Evolutionary conservation across 2,113 vertebrate species (phyloP).

Genomic region (Sterna hirundo): DNA sequence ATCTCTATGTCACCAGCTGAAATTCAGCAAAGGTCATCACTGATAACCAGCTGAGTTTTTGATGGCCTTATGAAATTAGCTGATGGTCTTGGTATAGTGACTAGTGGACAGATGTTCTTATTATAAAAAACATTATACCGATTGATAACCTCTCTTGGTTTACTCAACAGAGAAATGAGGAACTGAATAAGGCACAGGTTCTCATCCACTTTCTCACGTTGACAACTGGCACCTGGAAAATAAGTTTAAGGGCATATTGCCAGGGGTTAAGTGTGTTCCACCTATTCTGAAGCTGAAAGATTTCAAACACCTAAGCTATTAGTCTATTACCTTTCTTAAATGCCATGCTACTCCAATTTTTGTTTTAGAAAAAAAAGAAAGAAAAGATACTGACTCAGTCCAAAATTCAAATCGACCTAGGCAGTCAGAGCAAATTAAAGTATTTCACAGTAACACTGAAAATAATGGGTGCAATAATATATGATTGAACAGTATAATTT

Average conservation of each 20-base stretch:
- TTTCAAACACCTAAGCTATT: background rate
- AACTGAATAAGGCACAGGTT: background rate
- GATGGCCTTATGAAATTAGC: slow-evolving; percentile 33
- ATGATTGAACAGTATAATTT: background rate
- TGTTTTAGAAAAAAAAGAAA: background rate
- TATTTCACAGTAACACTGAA: background rate
- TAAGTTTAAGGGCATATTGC: background rate
- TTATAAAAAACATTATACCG: background rate
- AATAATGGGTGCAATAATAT: background rate
- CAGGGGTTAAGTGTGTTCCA: background rate
- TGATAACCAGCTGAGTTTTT: slow-evolving; percentile 19
- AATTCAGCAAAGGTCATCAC: slow-evolving; percentile 42
- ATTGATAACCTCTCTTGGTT: background rate
- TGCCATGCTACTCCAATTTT: background rate
- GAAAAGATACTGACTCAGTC: background rate
- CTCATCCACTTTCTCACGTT: slow-evolving; percentile 6
- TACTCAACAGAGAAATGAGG: background rate
- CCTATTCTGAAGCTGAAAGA: background rate
- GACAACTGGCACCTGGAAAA: background rate
- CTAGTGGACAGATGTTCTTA: background rate
- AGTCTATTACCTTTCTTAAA: background rate
- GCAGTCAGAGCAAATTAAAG: background rate
- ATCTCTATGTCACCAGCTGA: background rate
- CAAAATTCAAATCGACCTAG: background rate
- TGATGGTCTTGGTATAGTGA: background rate